phyloP scores from a whole-genome alignment of 2,113 vertebrate species.

The Dicrurus megarhynchus region DNA sequence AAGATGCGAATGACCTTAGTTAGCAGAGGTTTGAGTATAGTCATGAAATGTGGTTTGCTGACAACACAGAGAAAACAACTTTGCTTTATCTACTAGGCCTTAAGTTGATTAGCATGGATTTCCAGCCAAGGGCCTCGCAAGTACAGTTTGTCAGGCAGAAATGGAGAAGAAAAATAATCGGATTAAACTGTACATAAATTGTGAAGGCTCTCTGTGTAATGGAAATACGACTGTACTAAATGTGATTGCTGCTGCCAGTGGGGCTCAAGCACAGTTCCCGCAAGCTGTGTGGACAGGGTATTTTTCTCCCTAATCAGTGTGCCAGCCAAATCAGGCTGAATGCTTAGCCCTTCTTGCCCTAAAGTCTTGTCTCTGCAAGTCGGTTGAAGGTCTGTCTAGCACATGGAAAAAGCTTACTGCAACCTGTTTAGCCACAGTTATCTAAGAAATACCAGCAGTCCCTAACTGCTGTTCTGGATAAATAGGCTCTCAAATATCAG shows the following conservation, averaged over 20 bases:
- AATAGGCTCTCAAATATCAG: not conserved
- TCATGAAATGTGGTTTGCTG: conserved; percentile 38
- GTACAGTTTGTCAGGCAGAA: conserved; percentile 23
- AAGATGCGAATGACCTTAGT: not conserved
- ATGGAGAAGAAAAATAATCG: conserved; percentile 32
- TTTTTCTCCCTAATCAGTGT: not conserved
- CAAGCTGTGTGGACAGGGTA: not conserved
- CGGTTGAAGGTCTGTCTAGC: not conserved
- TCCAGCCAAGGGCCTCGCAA: conserved; percentile 28
- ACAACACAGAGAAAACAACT: conserved; percentile 20
- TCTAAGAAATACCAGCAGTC: not conserved
- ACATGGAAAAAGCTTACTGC: not conserved
- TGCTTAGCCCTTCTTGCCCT: not conserved
- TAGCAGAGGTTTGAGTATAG: not conserved
- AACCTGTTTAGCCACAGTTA: not conserved
- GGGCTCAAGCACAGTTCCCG: not conserved
- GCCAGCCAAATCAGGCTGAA: not conserved
- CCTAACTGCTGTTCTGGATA: not conserved
- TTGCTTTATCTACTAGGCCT: not conserved
- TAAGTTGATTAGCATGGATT: conserved; percentile 67
- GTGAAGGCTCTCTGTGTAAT: not conserved
- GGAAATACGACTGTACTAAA: not conserved
- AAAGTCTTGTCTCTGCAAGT: not conserved
- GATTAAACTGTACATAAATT: conserved; percentile 42
- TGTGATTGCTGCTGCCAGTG: not conserved